Evolutionary conservation across 2,888 invertebrate genomes (phyloP).

Genomic region (Taphrorychus bicolor): DNA sequence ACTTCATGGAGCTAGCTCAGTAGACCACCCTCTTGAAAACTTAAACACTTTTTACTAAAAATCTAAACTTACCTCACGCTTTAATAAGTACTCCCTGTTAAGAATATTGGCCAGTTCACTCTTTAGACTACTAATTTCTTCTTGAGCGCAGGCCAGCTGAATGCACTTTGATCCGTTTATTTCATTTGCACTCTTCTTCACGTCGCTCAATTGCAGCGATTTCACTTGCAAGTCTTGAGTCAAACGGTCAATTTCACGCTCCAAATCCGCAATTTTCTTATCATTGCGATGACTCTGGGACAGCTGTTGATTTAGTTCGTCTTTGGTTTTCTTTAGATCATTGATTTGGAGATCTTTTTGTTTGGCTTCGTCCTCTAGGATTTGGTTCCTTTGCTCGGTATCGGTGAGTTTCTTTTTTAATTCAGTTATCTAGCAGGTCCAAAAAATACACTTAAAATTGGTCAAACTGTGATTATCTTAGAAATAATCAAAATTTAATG

Average conservation of each 20-base stretch:
- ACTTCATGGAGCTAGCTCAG: too few relatives aligned
- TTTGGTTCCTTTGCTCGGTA: slow-evolving; percentile 43
- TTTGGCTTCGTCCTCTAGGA: slow-evolving; percentile 42
- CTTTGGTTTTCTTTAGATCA: slow-evolving; percentile 39
- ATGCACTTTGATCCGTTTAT: slow-evolving; percentile 45
- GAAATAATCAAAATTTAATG: too few relatives aligned
- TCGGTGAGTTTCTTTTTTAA: slow-evolving; percentile 47
- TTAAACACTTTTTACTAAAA: too few relatives aligned
- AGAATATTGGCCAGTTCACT: slow-evolving; percentile 50
- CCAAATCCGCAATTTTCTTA: slow-evolving; percentile 41
- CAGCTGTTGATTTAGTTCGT: slow-evolving; percentile 47
- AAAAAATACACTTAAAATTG: slow-evolving; percentile 2
- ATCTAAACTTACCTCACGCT: slow-evolving; percentile 53
- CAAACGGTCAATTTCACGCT: slow-evolving; percentile 45
- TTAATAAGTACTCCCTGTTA: slow-evolving; percentile 48
- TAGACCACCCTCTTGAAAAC: neutral
- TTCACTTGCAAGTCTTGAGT: slow-evolving; percentile 45
- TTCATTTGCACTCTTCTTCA: slow-evolving; percentile 44
- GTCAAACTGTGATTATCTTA: neutral
- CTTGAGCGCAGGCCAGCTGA: slow-evolving; percentile 47
- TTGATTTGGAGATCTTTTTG: slow-evolving; percentile 36
- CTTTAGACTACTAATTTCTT: slow-evolving; percentile 52
- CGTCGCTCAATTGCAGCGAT: slow-evolving; percentile 45
- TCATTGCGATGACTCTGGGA: slow-evolving; percentile 40
- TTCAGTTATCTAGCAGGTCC: slow-evolving; percentile 48